Evolutionary conservation across 2,888 invertebrate genomes (phyloP).

Genomic region (Cybosia mesomella): DNA sequence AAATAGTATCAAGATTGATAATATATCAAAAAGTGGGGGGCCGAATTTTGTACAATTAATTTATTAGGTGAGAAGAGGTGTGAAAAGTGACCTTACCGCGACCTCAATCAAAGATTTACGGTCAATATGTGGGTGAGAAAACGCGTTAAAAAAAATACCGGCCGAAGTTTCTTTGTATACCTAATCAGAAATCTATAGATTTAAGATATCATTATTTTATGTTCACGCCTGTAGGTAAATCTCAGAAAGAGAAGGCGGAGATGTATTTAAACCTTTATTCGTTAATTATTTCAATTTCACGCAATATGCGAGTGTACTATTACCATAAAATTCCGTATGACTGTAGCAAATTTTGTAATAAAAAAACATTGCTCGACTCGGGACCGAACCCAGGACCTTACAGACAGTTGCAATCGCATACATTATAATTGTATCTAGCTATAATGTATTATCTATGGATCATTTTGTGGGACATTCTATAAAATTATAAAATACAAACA

Average conservation of each 20-base stretch:
- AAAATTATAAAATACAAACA: too few species aligned
- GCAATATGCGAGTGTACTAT: too few species aligned
- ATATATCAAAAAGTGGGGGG: conserved; percentile 13
- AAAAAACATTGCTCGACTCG: too few species aligned
- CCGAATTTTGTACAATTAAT: conserved; percentile 13
- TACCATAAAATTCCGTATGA: too few species aligned
- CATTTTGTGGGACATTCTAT: too few species aligned
- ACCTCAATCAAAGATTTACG: conserved; percentile 17
- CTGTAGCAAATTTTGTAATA: too few species aligned
- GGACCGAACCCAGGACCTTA: too few species aligned
- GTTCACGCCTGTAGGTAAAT: conserved; percentile 2
- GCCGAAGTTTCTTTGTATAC: neutral
- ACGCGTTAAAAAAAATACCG: neutral
- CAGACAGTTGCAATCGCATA: too few species aligned
- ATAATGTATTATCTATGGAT: too few species aligned
- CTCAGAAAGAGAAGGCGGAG: neutral
- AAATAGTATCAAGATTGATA: neutral
- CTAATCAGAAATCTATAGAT: neutral
- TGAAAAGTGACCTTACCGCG: conserved; percentile 18
- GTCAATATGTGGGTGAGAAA: conserved; percentile 9
- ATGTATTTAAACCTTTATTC: neutral
- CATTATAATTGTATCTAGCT: too few species aligned
- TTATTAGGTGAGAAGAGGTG: conserved; percentile 14
- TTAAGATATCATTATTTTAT: neutral
- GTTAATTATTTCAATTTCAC: neutral